Base-by-base conservation (phyloP, 2,113 vertebrate genomes). In the Melanerpes formicivorus region DNA sequence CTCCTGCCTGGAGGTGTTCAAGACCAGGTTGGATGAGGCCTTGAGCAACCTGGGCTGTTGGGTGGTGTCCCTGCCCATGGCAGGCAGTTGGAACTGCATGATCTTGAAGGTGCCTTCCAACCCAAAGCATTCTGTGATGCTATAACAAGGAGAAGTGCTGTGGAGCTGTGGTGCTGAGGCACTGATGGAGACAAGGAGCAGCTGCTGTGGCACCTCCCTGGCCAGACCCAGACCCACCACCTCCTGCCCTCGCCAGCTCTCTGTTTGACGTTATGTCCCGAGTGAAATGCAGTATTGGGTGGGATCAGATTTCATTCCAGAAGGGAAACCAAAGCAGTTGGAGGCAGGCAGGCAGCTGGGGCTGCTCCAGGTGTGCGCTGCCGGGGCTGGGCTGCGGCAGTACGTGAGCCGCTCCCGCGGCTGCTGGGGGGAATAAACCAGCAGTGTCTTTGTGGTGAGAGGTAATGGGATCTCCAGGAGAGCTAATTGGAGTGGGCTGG, bases 391-490 rank as follows among this genome's bases (percentile, higher is more conserved):
- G 64, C n/a, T 42, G 11, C 4, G 80, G 86, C 83, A 69, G 50
- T 69, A 46, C 1, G 26, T 59, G 22, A 9, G n/a, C 85, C 48
- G 3, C 95, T 93, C 48, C 91, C 2, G 52, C 11, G 65, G 91
- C 93, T 84, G 86, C 58, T 84, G 11, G 1, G 71, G 91, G 93
- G 86, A 87, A 52, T 30, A 17, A 62, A 55, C 63, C 87, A 92
- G 76, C 95, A 76, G 84, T 59, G 93, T 69, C 88, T 94, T 93
- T 96, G 90, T 95, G 96, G 92, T 88, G 81, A 3, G 9, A 3
- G 82, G 93, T 93, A 95, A 96, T 90, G 92, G 93, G 88, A 95
- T 96, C 95, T 94, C n/a, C 96, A 82, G 93, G 71, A 94, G 50
- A 60, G 86, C 84, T 90, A 46, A 90, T 32, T 90, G 93, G 92